phyloP scores from a whole-genome alignment of 2,888 invertebrate species.

The Pristionchus maxplancki region DNA sequence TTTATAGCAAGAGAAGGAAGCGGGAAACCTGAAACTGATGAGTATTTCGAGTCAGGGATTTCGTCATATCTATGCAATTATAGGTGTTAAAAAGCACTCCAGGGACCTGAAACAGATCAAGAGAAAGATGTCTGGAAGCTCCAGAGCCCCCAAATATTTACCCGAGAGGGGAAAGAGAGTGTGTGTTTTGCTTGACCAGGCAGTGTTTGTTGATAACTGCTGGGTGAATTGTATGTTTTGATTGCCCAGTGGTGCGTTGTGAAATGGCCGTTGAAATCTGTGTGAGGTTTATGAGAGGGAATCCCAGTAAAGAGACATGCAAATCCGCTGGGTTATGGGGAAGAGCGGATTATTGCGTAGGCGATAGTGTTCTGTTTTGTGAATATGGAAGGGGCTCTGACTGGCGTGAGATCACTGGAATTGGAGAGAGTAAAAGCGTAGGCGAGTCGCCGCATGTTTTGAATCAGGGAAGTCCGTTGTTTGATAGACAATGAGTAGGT shows the following conservation, averaged over 20 bases:
- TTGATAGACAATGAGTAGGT: too few relatives aligned
- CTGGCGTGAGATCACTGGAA: too few relatives aligned
- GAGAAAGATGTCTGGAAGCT: neutral
- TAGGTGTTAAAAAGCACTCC: too few relatives aligned
- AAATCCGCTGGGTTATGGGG: slow-evolving; percentile 5
- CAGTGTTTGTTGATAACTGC: neutral
- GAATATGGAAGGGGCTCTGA: neutral
- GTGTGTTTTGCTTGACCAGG: neutral
- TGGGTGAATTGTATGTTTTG: slow-evolving; percentile 2
- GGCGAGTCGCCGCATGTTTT: too few relatives aligned
- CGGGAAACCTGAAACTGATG: neutral
- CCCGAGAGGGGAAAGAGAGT: too few relatives aligned
- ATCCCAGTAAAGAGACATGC: neutral
- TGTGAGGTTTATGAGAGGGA: neutral
- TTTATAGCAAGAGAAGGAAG: neutral
- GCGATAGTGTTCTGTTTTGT: neutral
- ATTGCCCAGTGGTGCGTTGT: slow-evolving; percentile 4
- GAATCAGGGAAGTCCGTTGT: too few relatives aligned
- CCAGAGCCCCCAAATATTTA: neutral
- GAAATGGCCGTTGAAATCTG: neutral
- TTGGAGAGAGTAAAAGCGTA: too few relatives aligned
- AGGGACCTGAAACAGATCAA: neutral
- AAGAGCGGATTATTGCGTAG: neutral
- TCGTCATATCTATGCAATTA: neutral
- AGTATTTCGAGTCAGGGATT: neutral